Evolutionary conservation across 2,888 invertebrate species (phyloP).

Genomic region (Phortica okadai): DNA sequence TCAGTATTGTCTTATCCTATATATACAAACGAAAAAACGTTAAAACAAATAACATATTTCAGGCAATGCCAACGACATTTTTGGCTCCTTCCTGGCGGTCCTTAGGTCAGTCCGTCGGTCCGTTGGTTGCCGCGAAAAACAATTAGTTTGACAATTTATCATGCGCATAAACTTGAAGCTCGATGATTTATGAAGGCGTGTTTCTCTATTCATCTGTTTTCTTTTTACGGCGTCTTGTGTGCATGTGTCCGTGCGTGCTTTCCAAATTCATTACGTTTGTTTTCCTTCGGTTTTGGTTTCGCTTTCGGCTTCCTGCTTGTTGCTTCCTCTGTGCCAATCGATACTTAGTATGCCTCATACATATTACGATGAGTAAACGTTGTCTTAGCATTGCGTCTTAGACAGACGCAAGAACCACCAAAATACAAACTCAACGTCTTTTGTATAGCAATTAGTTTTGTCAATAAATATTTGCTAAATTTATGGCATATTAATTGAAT

Average conservation of each 20-base stretch:
- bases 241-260: not conserved
- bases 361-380: not conserved
- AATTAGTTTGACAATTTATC: slow-evolving; percentile 74
- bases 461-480: slow-evolving; percentile 37
- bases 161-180: slow-evolving; percentile 57
- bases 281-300: not conserved
- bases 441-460: slow-evolving; percentile 43
- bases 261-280: not conserved
- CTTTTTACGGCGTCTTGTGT: not conserved
- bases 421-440: slow-evolving; percentile 28
- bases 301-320: slow-evolving; percentile 2
- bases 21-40: too few species aligned
- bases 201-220: not conserved
- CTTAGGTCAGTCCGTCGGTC: not conserved
- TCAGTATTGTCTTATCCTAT: too few species aligned
- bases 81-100: slow-evolving; percentile 23
- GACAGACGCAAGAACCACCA: slow-evolving; percentile 34
- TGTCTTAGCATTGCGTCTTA: not conserved
- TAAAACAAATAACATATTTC: slow-evolving; percentile 22
- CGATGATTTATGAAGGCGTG: slow-evolving; percentile 65
- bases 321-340: not conserved
- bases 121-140: slow-evolving; percentile 60
- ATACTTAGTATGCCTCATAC: not conserved
- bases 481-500: slow-evolving; percentile 54
- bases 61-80: slow-evolving; percentile 23